Base-by-base conservation (phyloP, 2,797 vertebrate genomes). In the Macropodus opercularis region DNA sequence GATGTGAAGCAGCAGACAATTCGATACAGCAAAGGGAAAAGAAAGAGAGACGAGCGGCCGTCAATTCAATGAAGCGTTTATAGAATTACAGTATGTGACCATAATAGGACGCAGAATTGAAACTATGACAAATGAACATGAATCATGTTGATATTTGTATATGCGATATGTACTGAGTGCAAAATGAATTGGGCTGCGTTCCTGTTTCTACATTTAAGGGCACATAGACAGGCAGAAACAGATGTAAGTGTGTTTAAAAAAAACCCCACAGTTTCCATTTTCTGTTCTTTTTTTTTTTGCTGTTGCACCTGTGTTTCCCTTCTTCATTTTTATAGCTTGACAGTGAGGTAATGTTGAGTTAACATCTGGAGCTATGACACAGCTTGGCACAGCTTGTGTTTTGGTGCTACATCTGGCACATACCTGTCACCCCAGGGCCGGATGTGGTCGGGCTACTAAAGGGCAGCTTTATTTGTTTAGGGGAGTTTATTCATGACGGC, bases 271-370 rank as follows among this genome's bases (percentile, higher is more conserved):
- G 9, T 34, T 49, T n/a, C 58, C 42, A 53, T 29, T 36, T 58
- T 59, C 56, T 62, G 38, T 32, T 22, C 47, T 3, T 44, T 21
- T 32, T 22, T 34, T 27, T 34, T 15, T 14, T 40, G 39, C 35
- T n/a, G 24, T 34, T 60, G 52, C 24, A 9, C 35, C 18, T 15
- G 13, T 3, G 6, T n/a, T 47, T 10, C 58, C 23, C 55, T 60
- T 9, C 54, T 69, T 39, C 3, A 44, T 32, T 38, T 63, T 51
- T 68, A 56, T 26, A 47, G 63, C 43, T 62, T 54, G 44, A 13
- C 43, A 50, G 55, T 87, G 85, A 87, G 66, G 79, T 89, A 76
- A 88, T 73, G 71, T 26, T 58, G 58, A 63, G 22, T 42, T 42
- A 69, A 75, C 84, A 85, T 87, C 85, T 88, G 85, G 77, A 75